phyloP scores from a whole-genome alignment of 2,888 invertebrate species.

The Didymodactylos carnosus region DNA sequence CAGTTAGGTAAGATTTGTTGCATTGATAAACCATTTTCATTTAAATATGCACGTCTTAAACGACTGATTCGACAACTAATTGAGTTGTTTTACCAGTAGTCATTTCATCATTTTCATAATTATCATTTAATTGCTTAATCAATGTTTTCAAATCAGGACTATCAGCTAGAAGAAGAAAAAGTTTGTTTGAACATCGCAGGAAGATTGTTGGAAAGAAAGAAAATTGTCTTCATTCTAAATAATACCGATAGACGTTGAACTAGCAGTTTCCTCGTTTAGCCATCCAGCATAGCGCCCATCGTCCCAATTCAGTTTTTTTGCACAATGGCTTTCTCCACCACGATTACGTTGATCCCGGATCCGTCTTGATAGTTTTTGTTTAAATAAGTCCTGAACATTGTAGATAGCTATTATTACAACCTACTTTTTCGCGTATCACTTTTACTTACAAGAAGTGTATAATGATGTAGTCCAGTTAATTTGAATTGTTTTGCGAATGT shows the following conservation, averaged over 20 bases:
- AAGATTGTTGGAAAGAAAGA: too few species aligned
- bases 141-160: background rate
- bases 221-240: too few species aligned
- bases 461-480: background rate
- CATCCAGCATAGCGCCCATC: background rate
- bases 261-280: background rate
- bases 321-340: accelerated
- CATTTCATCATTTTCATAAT: background rate
- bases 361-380: background rate
- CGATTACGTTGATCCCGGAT: background rate
- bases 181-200: background rate
- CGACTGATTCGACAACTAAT: background rate
- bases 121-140: background rate
- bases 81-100: background rate
- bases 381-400: background rate
- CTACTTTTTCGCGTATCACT: background rate
- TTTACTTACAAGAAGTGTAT: background rate
- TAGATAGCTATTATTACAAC: background rate
- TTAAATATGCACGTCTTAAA: background rate
- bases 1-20: background rate
- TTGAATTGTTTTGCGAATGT: background rate
- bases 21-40: background rate
- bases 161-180: background rate
- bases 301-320: background rate
- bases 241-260: background rate